Conservation (phyloP, 2,797 vertebrate species). For the Simalia tracyae region DNA sequence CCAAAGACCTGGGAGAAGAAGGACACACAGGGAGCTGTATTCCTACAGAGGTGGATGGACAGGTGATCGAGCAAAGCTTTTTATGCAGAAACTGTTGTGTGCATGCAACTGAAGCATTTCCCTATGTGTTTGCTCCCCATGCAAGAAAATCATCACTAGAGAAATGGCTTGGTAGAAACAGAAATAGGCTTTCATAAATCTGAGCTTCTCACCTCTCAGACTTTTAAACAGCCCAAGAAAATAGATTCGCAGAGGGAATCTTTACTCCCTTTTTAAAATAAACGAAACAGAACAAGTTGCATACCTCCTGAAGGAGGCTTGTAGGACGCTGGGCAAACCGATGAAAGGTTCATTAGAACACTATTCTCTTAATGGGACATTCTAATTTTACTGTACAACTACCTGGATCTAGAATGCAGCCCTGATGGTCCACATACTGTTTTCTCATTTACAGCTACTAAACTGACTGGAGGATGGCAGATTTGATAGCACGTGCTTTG, state of each 20-base stretch:
- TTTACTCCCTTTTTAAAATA: background rate
- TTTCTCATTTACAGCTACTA: background rate
- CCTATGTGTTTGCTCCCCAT: background rate
- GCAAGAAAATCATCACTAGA: background rate
- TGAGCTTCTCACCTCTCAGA: background rate
- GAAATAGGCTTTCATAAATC: background rate
- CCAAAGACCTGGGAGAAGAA: constrained; percentile 59
- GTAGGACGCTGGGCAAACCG: background rate
- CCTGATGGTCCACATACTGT: background rate
- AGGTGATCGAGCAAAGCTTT: background rate
- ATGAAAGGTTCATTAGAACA: background rate
- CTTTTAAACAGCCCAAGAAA: background rate
- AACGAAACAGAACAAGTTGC: background rate
- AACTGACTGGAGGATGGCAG: background rate
- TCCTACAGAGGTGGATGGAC: background rate
- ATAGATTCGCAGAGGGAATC: background rate
- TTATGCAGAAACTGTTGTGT: background rate
- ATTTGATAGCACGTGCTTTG: background rate
- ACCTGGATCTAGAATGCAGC: background rate
- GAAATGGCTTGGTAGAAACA: background rate
- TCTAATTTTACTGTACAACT: background rate
- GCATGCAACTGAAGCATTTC: background rate
- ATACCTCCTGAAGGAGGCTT: background rate
- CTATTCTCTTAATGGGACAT: background rate
- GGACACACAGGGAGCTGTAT: background rate